Evolutionary conservation across 1,140 invertebrate species (phyloP).

Genomic region (Matsumurasca onukii): DNA sequence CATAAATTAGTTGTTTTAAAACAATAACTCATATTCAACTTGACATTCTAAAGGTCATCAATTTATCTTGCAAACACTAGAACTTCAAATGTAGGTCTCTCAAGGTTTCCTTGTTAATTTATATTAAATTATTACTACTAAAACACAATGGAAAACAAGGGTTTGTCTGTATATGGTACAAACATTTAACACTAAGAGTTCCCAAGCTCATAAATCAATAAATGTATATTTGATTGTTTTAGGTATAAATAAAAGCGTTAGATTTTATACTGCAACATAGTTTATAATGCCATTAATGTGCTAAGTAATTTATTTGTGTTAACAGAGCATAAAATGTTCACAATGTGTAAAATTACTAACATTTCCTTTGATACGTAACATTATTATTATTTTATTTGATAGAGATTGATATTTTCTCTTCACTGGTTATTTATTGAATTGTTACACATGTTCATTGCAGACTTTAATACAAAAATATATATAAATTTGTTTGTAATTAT

Average conservation of each 20-base stretch:
- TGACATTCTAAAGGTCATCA: not conserved
- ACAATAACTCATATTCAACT: not conserved
- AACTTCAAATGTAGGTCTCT: not conserved
- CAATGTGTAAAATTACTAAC: not conserved
- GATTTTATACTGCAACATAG: conserved; percentile 13
- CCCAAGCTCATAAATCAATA: not conserved
- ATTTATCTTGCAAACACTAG: not conserved
- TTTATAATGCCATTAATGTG: not conserved
- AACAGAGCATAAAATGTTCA: conserved; percentile 18
- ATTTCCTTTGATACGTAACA: not conserved
- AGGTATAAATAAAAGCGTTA: conserved; percentile 8
- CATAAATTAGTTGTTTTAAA: not conserved
- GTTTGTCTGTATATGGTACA: conserved; percentile 9
- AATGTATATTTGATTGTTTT: not conserved
- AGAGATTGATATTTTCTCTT: not conserved
- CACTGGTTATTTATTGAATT: conserved; percentile 3
- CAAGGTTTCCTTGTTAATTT: not conserved
- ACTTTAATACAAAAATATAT: not conserved
- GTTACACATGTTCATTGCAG: not conserved
- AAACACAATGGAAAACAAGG: not conserved
- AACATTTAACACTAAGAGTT: not conserved
- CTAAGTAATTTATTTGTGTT: not conserved
- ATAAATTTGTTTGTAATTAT: not conserved
- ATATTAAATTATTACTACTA: not conserved
- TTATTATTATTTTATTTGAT: not conserved